phyloP scores from a whole-genome alignment of 2,888 invertebrate genomes.

The Myopa testacea region DNA sequence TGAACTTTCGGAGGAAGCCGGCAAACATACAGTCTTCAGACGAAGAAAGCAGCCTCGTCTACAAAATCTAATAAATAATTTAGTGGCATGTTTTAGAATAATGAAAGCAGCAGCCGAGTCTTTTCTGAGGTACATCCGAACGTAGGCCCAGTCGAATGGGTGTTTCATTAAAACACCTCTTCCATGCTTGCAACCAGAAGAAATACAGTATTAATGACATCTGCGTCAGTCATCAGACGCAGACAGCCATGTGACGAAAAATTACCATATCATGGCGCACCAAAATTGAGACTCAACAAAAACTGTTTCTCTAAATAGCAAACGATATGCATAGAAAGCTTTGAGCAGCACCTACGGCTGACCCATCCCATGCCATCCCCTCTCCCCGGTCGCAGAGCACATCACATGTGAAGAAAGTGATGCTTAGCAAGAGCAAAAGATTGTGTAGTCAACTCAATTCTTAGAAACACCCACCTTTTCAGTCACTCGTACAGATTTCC shows the following conservation, averaged over 20 bases:
- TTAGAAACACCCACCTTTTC: constrained; percentile 5
- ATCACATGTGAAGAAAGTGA: constrained; percentile 4
- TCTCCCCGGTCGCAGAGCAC: background rate
- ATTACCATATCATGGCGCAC: background rate
- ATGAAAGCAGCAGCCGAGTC: too few species aligned
- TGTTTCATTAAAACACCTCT: background rate
- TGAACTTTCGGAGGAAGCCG: too few species aligned
- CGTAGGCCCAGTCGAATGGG: too few species aligned
- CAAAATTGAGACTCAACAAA: background rate
- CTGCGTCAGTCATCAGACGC: background rate
- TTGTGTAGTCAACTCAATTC: background rate
- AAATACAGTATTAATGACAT: background rate
- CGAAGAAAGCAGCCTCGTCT: too few species aligned
- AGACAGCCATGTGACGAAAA: background rate
- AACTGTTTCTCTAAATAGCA: background rate
- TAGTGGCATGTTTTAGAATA: too few species aligned
- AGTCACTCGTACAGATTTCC: background rate
- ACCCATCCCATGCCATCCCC: background rate
- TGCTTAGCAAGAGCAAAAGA: background rate
- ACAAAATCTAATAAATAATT: too few species aligned
- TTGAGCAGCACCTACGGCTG: background rate
- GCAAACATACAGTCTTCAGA: too few species aligned
- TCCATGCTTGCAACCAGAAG: background rate
- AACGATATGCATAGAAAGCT: background rate
- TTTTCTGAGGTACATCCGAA: too few species aligned